These are phyloP conservation scores for Apamea epomidion DNA, from an alignment of 2,888 invertebrate species.

Conservation along the genomic window DNA sequence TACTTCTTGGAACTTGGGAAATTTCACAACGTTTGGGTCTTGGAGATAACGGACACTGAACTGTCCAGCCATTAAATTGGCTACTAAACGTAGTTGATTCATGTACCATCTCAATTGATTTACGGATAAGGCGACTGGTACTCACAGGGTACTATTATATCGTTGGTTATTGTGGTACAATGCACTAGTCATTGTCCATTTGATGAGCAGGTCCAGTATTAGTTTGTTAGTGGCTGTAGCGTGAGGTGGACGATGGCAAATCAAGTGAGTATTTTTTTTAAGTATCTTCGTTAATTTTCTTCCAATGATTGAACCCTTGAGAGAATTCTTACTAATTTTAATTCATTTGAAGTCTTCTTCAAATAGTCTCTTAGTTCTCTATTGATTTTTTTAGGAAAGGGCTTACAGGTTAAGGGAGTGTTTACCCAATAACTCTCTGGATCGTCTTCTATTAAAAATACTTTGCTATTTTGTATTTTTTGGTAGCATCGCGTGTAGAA, in stretches of 20 bases:
- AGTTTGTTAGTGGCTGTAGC: conserved; percentile 39
- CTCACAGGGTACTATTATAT: conserved; percentile 27
- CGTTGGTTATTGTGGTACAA: conserved; percentile 51
- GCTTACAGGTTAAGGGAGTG: neutral
- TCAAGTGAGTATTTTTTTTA: conserved; percentile 42
- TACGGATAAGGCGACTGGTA: conserved; percentile 34
- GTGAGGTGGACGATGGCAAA: conserved; percentile 39
- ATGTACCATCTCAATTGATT: conserved; percentile 54
- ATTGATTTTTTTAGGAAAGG: neutral
- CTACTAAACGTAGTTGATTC: conserved; percentile 12
- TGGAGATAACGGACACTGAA: neutral
- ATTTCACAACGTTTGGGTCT: neutral
- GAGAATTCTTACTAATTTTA: neutral
- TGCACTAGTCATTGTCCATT: conserved; percentile 50
- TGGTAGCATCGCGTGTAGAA: neutral
- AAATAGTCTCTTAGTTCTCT: neutral
- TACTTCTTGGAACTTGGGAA: neutral
- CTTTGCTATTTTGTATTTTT: neutral
- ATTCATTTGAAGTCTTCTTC: neutral
- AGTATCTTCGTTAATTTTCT: neutral
- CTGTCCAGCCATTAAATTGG: conserved; percentile 11
- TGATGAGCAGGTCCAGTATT: conserved; percentile 36
- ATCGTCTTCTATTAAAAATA: neutral
- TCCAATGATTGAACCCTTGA: neutral
- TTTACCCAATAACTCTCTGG: neutral